Evolutionary conservation across 2,797 vertebrate genomes (phyloP), one percentile per base, ranked within the genome.

Genomic region (Coluber constrictor): DNA sequence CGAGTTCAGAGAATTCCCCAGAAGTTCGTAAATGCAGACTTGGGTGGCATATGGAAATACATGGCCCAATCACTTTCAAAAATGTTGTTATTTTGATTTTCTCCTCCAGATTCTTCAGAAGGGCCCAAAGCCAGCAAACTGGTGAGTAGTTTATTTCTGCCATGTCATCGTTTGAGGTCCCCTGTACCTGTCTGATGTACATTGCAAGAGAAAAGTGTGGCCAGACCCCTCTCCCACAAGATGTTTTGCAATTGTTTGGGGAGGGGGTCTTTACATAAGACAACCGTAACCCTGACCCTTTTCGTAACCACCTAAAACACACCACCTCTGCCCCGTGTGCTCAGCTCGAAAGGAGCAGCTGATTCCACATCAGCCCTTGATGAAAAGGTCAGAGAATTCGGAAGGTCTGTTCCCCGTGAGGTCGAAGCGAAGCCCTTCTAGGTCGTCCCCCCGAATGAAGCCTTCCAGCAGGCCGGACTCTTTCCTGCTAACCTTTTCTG

Each of bases 91-190:
- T 92, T 55, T 95, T 3, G 88, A 91, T 93, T 92, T 27, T 37
- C 56, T 29, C 54, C 54, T 93, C 43, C 98, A 99, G 99, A 99
- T 93, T 98, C 98, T 95, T 94, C 97, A 94, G 99, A 99, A 86
- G 97, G 98, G 11, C 92, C 98, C 92, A 99, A 98, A 97, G 97
- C 98, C 93, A 98, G 98, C 96, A 99, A 99, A 97, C 95, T 98
- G 98, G 99, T 99, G 97, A 99, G 99, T 99, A 27, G 87, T 79
- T 92, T 83, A 2, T 43, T 51, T 54, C 32, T 88, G 61, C 23
- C 2, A 1, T 54, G 4, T 3, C 29, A 0, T 15, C 2, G 5
- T 8, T 60, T 51, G 6, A 5, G 27, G 18, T 25, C 37, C 0
- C 10, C 55, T 15, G 11, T 1, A 5, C 12, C 51, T 54, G 5